Evolutionary conservation across 2,888 invertebrate species (phyloP), one percentile per base, ranked within the genome.

Genomic region (Andrena camellia): DNA sequence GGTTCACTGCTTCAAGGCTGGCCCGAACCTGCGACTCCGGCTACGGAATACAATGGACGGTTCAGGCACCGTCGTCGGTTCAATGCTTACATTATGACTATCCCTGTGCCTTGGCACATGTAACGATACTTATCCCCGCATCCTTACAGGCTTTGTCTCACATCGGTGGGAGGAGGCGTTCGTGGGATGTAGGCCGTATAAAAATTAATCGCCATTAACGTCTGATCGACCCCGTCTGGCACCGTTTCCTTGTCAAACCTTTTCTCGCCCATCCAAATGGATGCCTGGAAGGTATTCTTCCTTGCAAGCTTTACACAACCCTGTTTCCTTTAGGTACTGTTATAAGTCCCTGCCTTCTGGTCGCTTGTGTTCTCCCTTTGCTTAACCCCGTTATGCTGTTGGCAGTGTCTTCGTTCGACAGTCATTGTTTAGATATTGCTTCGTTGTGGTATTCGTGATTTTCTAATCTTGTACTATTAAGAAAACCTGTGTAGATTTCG

Each of bases 1-100:
- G 92, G 93, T 92, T 92, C 89, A 88, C 89, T 78, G 84, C 88
- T 86, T 90, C 91, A 91, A 91, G 91, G 91, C 88, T 90, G 87
- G 87, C 82, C 23, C 88, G 90, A 92, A 92, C 90, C 90, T 90
- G 90, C 85, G 90, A 90, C 91, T 90, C 87, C 86, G 87, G 84
- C 85, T 83, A 80, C 80, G 85, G 90, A 92, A 92, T 90, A 92
- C 92, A 92, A 92, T 91, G 89, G 91, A 86, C 87, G 89, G 87
- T 90, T 91, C 88, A 88, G 89, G 85, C 86, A 85, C 78, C 90
- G 83, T 85, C 85, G 89, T 76, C 77, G 90, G 89, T 91, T 91
- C 91, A 86, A 87, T 86, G 89, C 89, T 90, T 89, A 89, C 89
- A 88, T 86, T 90, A 91, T 91, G 89, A 90, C 90, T 90, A 90